These are phyloP conservation scores for Papilio machaon DNA, from an alignment of 1,140 invertebrate species.

Conservation along the genomic window DNA sequence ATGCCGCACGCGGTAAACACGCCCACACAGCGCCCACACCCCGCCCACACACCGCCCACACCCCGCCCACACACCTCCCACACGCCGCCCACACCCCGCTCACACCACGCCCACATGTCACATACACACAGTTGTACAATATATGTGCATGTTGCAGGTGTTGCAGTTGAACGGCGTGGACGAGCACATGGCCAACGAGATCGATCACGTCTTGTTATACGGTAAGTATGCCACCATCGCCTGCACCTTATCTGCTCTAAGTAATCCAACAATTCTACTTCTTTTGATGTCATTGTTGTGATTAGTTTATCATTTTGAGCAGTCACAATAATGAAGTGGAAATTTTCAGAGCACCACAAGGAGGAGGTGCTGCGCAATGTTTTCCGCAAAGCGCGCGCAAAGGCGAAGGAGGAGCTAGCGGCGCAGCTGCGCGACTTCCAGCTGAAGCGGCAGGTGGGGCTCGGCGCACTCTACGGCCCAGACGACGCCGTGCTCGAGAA, in stretches of 20 bases:
- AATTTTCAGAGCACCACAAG: constrained; percentile 87
- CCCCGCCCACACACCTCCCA: not conserved
- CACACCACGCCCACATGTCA: not conserved
- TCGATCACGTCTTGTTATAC: constrained; percentile 91
- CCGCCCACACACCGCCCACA: no score
- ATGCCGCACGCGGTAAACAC: constrained; percentile 88
- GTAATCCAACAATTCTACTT: no score
- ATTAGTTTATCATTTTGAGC: no score
- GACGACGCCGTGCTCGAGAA: constrained; percentile 91
- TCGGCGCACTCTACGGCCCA: constrained; percentile 94
- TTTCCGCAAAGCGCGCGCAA: constrained; percentile 92
- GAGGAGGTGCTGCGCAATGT: constrained; percentile 94
- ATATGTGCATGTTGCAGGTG: constrained; percentile 84
- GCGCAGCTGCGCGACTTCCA: constrained; percentile 95
- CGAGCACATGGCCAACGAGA: constrained; percentile 93
- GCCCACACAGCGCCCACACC: no score
- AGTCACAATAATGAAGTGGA: no score
- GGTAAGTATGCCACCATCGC: constrained; percentile 52
- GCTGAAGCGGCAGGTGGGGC: constrained; percentile 92
- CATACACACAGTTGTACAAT: not conserved
- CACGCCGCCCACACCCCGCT: not conserved
- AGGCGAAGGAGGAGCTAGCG: constrained; percentile 93
- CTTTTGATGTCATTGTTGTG: no score
- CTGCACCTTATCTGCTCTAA: no score
- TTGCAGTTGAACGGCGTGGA: constrained; percentile 92